phyloP scores from a whole-genome alignment of 2,888 invertebrate genomes.

The Microctonus brassicae region DNA sequence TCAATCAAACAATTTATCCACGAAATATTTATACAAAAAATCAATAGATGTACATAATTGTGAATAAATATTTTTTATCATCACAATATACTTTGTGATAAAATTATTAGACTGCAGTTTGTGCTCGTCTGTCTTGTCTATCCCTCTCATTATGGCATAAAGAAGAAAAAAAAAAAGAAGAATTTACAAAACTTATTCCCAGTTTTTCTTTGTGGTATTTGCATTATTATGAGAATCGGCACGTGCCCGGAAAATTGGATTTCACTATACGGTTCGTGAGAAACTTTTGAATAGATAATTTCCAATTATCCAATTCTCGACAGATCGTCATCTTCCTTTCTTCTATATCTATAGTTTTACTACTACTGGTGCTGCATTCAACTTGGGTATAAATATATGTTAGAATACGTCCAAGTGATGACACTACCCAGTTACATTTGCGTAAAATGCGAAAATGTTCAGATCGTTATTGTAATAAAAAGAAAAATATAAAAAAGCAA shows the following conservation, averaged over 20 bases:
- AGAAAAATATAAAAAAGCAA: background rate
- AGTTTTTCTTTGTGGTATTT: conserved; percentile 38
- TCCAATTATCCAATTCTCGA: conserved; percentile 47
- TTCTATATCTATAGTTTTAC: background rate
- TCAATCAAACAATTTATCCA: too few species aligned
- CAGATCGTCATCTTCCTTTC: conserved; percentile 4
- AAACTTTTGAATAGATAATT: conserved; percentile 50
- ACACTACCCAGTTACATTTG: conserved; percentile 19
- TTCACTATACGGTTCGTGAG: conserved; percentile 31
- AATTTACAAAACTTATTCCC: conserved; percentile 17
- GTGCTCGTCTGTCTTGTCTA: background rate
- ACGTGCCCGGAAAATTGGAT: conserved; percentile 49
- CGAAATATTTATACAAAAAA: too few species aligned
- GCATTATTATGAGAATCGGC: conserved; percentile 46
- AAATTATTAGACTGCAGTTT: background rate
- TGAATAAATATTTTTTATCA: conserved; percentile 9
- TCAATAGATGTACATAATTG: background rate
- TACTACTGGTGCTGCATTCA: background rate
- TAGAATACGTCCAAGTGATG: conserved; percentile 1
- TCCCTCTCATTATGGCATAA: background rate
- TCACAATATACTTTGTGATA: background rate
- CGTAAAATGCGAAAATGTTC: conserved; percentile 28
- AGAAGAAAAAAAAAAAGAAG: conserved; percentile 13
- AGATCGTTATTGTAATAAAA: conserved; percentile 10
- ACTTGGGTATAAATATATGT: background rate